Conservation (phyloP, 2,888 invertebrate genomes). For the Ceramica pisi region DNA sequence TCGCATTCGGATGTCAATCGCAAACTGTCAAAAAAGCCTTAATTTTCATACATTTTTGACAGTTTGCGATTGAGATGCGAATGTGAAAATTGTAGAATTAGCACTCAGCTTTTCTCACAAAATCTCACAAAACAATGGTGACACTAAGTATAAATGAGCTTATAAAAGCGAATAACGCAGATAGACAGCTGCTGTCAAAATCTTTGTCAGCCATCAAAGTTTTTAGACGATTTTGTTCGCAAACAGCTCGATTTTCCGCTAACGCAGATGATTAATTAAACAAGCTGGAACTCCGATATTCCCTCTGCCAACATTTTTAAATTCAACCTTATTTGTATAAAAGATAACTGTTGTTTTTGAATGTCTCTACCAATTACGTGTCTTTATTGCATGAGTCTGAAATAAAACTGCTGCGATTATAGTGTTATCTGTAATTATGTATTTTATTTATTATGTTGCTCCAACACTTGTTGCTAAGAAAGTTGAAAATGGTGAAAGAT, state of each 20-base stretch:
- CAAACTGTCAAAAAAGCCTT: too few relatives aligned
- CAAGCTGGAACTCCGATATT: slow-evolving; percentile 67
- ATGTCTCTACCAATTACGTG: slow-evolving; percentile 3
- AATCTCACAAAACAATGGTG: slow-evolving; percentile 43
- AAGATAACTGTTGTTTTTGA: slow-evolving; percentile 30
- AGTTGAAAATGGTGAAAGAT: not conserved
- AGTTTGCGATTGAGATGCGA: too few relatives aligned
- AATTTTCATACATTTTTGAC: too few relatives aligned
- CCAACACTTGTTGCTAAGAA: slow-evolving; percentile 48
- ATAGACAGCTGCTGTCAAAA: slow-evolving; percentile 70
- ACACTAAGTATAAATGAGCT: slow-evolving; percentile 60
- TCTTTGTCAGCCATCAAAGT: slow-evolving; percentile 76
- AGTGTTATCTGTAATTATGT: slow-evolving; percentile 20
- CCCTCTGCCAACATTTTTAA: slow-evolving; percentile 18
- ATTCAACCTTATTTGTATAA: slow-evolving; percentile 41
- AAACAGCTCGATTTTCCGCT: slow-evolving; percentile 86
- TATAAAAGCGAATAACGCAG: slow-evolving; percentile 58
- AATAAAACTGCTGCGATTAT: slow-evolving; percentile 38
- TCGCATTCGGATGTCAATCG: too few relatives aligned
- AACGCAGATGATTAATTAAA: slow-evolving; percentile 86
- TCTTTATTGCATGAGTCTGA: slow-evolving; percentile 32
- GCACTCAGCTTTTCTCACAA: slow-evolving; percentile 10
- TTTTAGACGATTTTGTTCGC: slow-evolving; percentile 82
- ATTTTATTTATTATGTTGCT: slow-evolving; percentile 35
- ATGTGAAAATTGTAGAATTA: too few relatives aligned